Conservation (phyloP, 2,888 invertebrate species). For the Hypercompe scribonia region DNA sequence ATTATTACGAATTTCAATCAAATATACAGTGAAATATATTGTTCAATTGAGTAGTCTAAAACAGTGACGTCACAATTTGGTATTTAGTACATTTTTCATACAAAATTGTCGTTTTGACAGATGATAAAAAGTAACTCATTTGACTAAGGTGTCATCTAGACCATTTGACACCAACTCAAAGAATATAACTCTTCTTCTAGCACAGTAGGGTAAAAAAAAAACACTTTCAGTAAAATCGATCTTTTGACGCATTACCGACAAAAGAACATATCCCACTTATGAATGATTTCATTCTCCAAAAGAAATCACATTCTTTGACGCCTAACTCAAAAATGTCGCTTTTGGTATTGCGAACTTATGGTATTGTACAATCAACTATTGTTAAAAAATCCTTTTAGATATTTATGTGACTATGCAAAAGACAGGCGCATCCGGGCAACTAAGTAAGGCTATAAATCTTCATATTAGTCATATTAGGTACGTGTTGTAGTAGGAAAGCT, state of each 20-base stretch:
- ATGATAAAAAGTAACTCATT: too few species aligned
- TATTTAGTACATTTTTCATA: too few species aligned
- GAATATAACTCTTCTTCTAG: too few species aligned
- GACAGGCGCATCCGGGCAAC: constrained; percentile 45
- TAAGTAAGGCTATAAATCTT: constrained; percentile 36
- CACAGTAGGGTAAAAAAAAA: neutral
- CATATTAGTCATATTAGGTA: constrained; percentile 39
- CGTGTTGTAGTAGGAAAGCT: constrained; percentile 11
- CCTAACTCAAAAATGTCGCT: neutral
- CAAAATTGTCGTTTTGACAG: too few species aligned
- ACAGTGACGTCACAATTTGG: too few species aligned
- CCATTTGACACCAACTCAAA: too few species aligned
- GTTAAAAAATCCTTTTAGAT: constrained; percentile 20
- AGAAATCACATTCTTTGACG: constrained; percentile 5
- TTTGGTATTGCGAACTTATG: neutral
- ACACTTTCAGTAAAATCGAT: neutral
- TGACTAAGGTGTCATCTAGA: too few species aligned
- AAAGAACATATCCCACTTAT: neutral
- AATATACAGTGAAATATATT: too few species aligned
- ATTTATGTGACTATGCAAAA: constrained; percentile 17
- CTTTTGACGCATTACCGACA: neutral
- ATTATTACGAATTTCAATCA: too few species aligned
- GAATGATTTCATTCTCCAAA: neutral
- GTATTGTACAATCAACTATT: constrained; percentile 7
- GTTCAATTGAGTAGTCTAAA: too few species aligned